Evolutionary conservation across 2,797 vertebrate genomes (phyloP).

Genomic region (Tympanoctomys barrerae): DNA sequence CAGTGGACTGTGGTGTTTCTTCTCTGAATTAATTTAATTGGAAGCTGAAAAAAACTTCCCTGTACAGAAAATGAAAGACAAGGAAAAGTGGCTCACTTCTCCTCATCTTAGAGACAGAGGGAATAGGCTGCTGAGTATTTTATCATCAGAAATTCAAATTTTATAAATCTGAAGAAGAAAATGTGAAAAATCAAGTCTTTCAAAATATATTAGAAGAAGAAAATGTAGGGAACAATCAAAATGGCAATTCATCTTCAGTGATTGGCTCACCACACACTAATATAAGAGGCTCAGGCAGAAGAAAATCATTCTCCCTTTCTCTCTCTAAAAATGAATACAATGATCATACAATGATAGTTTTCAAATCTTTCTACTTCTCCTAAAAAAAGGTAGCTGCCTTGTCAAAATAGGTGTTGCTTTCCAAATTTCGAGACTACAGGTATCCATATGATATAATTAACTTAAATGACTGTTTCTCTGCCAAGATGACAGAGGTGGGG

Average conservation of each 20-base stretch:
- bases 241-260: background rate
- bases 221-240: background rate
- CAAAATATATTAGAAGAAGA: constrained; percentile 46
- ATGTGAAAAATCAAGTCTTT: constrained; percentile 40
- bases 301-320: constrained; percentile 47
- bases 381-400: constrained; percentile 60
- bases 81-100: background rate
- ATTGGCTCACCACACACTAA: constrained; percentile 55
- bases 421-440: constrained; percentile 84
- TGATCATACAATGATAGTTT: constrained; percentile 70
- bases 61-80: constrained; percentile 30
- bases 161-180: constrained; percentile 62
- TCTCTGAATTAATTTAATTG: constrained; percentile 64
- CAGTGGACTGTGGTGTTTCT: constrained; percentile 7
- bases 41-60: constrained; percentile 51
- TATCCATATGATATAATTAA: constrained; percentile 83
- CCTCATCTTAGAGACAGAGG: constrained; percentile 1
- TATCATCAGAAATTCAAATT: constrained; percentile 61
- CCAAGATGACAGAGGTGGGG: constrained; percentile 84
- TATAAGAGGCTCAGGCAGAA: constrained; percentile 34
- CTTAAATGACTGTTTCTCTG: constrained; percentile 82
- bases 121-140: constrained; percentile 48
- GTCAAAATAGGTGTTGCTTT: constrained; percentile 80
- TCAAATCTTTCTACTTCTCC: constrained; percentile 76
- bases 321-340: constrained; percentile 69